Evolutionary conservation across 2,888 invertebrate species (phyloP).

Genomic region (Tenthredo amoena): DNA sequence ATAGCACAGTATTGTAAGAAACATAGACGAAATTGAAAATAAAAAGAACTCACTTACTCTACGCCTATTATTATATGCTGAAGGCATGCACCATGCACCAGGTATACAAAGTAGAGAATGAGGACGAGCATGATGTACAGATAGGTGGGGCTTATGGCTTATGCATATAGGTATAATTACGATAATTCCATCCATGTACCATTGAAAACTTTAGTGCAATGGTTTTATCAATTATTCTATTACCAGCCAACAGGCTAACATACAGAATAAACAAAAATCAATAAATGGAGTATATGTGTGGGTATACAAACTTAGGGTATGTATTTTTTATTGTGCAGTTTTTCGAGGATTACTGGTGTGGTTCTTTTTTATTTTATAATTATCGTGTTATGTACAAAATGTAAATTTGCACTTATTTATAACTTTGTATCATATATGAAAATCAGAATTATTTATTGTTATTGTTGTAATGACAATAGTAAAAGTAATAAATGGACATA

Average conservation of each 20-base stretch:
- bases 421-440: slow-evolving; percentile 47
- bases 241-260: slow-evolving; percentile 9
- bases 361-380: slow-evolving; percentile 44
- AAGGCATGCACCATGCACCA: neutral
- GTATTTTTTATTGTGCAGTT: slow-evolving; percentile 12
- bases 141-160: neutral
- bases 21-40: slow-evolving; percentile 44
- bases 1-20: slow-evolving; percentile 35
- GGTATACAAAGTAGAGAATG: slow-evolving; percentile 14
- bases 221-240: slow-evolving; percentile 42
- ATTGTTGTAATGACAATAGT: slow-evolving; percentile 48
- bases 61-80: neutral
- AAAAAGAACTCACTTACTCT: slow-evolving; percentile 37
- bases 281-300: neutral
- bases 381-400: slow-evolving; percentile 46
- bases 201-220: slow-evolving; percentile 15
- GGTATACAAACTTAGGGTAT: slow-evolving; percentile 8
- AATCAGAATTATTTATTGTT: slow-evolving; percentile 49
- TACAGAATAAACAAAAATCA: slow-evolving; percentile 31
- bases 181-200: slow-evolving; percentile 44
- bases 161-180: slow-evolving; percentile 21
- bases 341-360: slow-evolving; percentile 19
- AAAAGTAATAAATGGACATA: slow-evolving; percentile 51
- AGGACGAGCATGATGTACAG: neutral
- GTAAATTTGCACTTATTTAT: slow-evolving; percentile 52